Base-by-base conservation (phyloP, 2,888 invertebrate genomes). In the Eugnorisma glareosa region DNA sequence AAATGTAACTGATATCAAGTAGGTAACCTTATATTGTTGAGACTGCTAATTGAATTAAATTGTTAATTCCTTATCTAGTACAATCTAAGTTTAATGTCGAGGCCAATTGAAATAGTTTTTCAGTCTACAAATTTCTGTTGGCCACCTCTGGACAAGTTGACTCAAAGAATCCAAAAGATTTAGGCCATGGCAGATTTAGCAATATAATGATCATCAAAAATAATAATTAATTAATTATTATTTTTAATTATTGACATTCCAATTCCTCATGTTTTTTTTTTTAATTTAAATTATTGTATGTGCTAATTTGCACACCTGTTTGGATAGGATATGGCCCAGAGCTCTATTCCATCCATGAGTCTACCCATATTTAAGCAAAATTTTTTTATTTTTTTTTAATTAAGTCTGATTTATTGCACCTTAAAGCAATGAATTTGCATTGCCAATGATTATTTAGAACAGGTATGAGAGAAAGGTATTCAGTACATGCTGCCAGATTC, bases 1-100 rank as follows among this genome's bases (percentile, higher is more conserved):
- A 37, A 79, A 45, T 72, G 85, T 72, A 86, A 86, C 79, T 77
- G 81, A 86, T 86, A 86, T 70, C 43, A 40, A 59, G 8, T 8
- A 31, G 35, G 86, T 82, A 86, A 86, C 82, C 31, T 75, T 67
- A 86, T 86, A 74, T 76, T 77, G 48, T 48, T 51, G 64, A 28
- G 70, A 57, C 43, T n/a, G 31, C 67, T 82, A 82, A 86, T 80
- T 80, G 82, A 78, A 73, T 84, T 84, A 84, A 68, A 67, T 71
- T 73, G 83, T 75, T 84, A 83, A 78, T 40, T 67, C 61, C 43
- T 73, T 73, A 76, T 73, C 37, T 76, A 71, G 77, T 45, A 73
- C 70, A 64, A 73, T 81, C 76, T 73, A 80, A 51, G 76, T 73
- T 73, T 54, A 54, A 61, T 73, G 48, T 1, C 13, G 13, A 43